Base-by-base conservation (phyloP, 2,113 vertebrate species). In the Rhagologus leucostigma region DNA sequence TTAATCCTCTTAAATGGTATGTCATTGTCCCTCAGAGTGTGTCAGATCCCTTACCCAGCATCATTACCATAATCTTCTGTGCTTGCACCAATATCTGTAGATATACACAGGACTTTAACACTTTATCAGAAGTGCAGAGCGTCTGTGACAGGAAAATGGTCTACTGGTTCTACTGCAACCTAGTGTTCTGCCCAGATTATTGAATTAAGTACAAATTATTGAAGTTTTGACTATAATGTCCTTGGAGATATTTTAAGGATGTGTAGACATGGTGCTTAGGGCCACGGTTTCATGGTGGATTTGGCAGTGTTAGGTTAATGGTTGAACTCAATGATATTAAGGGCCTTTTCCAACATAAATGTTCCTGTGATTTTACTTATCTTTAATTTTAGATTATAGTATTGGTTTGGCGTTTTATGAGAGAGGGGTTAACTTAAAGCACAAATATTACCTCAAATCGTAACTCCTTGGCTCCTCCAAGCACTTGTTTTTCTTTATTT, bases 391-490 rank as follows among this genome's bases (percentile, higher is more conserved):
- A 81, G 18, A 57, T 81, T 35, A 69, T 3, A 56, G 21, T 13
- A 74, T 35, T 13, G 6, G 4, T 13, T 78, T 82, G 8, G 4
- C 8, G 12, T 26, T 55, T 76, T 63, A 69, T 0, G 0, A 5
- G 5, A 47, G 13, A 47, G 13, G 6, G 3, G 7, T 47, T 84
- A 59, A 84, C 3, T 67, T 92, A 74, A 68, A 87, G 32, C 13
- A 57, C 37, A 77, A 77, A 52, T 60, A 56, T 17, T 65, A 37
- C 55, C n/a, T 77, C 7, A 53, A 87, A 68, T 35, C 8, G 2
- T 52, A 87, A 56, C 3, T 73, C 30, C 12, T 44, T 60, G 42
- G 4, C 12, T 87, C 8, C 53, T 77, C 26, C 23, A 84, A 73
- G 46, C 16, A 44, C 35, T 73, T 68, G 29, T 50, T 84, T 84